Evolutionary conservation across 2,113 vertebrate species (phyloP), one percentile per base, ranked within the genome.

Genomic region (Chionomys nivalis): DNA sequence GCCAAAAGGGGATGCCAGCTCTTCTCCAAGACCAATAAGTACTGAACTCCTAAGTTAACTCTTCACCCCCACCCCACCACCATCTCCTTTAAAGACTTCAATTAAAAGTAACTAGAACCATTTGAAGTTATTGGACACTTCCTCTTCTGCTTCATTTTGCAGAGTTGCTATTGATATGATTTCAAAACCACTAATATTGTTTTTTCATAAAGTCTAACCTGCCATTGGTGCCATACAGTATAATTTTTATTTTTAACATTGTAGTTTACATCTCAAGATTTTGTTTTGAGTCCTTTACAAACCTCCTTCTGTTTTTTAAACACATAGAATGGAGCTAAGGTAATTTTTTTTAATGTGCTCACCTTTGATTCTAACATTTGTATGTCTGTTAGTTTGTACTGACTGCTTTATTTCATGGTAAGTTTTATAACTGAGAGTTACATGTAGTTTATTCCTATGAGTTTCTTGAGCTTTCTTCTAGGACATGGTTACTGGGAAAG

Each of bases 391-490:
- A 12, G 36, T 52, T 79, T 93, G 78, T 17, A 91, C n/a, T 87
- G 33, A 72, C 16, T 44, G 1, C 36, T n/a, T 85, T 63, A 81
- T 49, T 58, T 81, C 33, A 10, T 36, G 39, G 6, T 47, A 47
- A 85, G 72, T 91, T 93, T 94, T 91, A 83, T 82, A 17, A 17
- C 42, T 95, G 63, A 28, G n/a, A 79, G 19, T 8, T 86, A 31
- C 19, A 61, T n/a, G 31, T 49, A 39, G 49, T 93, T 89, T 58
- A 76, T 82, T 86, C 13, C 12, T 33, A 19, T 2, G 33, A 58
- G 0, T 68, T 76, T 70, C 28, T 72, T 90, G 68, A 86, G 36
- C 33, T 88, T 66, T 87, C 3, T 61, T 88, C 44, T 90, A 72
- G 13, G 31, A 90, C 42, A 76, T 39, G 58, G 23, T 33, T 39